Conservation (phyloP, 2,113 vertebrate species). For the Vombatus ursinus region DNA sequence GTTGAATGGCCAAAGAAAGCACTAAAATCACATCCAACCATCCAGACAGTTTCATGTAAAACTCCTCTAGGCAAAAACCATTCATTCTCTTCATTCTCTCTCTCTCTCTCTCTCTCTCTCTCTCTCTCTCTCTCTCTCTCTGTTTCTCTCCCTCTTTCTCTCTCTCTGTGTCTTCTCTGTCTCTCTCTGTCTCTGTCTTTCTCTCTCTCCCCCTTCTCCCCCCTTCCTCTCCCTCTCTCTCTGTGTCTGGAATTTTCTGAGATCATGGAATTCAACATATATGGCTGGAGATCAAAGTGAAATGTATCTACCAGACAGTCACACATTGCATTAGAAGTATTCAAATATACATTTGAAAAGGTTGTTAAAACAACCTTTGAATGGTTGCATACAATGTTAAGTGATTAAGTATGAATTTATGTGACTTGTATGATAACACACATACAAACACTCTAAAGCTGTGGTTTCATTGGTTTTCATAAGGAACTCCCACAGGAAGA, state of each 20-base stretch:
- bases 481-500: too few relatives aligned
- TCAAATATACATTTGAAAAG: too few relatives aligned
- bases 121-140: background rate
- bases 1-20: background rate
- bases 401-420: conserved; percentile 66
- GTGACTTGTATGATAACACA: conserved; percentile 50
- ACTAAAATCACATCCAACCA: conserved; percentile 58
- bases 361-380: conserved; percentile 35
- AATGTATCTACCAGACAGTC: conserved; percentile 18
- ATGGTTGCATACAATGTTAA: conserved; percentile 45
- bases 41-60: conserved; percentile 21
- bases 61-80: conserved; percentile 70
- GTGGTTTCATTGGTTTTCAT: too few relatives aligned
- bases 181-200: background rate
- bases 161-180: too few relatives aligned
- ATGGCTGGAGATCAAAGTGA: conserved; percentile 56
- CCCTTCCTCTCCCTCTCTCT: too few relatives aligned
- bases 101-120: too few relatives aligned
- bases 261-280: conserved; percentile 69
- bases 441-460: too few relatives aligned
- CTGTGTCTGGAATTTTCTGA: conserved; percentile 20
- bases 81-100: background rate
- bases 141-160: too few relatives aligned
- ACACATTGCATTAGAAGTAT: too few relatives aligned
- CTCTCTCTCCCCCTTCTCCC: too few relatives aligned